A percentile compares a stretch with the other conserved stretches of the same genome.
Conservation (phyloP, 2,113 vertebrate species). For the Prunella himalayana region DNA sequence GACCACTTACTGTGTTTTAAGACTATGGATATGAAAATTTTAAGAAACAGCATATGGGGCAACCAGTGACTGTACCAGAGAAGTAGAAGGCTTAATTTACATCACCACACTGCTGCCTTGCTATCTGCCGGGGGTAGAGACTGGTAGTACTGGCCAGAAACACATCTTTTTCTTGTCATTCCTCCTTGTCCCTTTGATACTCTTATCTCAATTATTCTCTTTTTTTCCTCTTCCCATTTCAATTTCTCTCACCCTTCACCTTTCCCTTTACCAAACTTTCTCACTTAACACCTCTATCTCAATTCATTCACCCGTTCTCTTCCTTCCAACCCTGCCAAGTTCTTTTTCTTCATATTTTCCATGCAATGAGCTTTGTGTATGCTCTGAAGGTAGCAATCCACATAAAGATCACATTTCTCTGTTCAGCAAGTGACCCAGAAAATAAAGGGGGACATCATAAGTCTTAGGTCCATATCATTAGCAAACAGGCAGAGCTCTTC, state of each 20-base stretch:
- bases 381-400: neutral
- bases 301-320: neutral
- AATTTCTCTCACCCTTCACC: neutral
- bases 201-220: neutral
- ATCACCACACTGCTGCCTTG: neutral
- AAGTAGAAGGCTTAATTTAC: neutral
- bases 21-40: neutral
- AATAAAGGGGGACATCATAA: neutral
- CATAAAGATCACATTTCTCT: neutral
- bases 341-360: neutral
- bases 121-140: neutral
- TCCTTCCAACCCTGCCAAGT: neutral
- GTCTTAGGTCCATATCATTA: neutral
- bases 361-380: neutral
- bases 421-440: neutral
- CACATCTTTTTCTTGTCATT: neutral
- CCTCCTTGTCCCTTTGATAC: neutral
- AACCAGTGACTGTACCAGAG: neutral
- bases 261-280: neutral
- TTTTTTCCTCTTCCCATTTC: neutral
- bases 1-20: neutral
- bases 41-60: neutral
- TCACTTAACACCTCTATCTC: neutral
- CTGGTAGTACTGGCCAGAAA: neutral
- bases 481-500: neutral